These are phyloP conservation scores for Anagrus nilaparvatae DNA, from an alignment of 1,140 invertebrate genomes.

Conservation along the genomic window DNA sequence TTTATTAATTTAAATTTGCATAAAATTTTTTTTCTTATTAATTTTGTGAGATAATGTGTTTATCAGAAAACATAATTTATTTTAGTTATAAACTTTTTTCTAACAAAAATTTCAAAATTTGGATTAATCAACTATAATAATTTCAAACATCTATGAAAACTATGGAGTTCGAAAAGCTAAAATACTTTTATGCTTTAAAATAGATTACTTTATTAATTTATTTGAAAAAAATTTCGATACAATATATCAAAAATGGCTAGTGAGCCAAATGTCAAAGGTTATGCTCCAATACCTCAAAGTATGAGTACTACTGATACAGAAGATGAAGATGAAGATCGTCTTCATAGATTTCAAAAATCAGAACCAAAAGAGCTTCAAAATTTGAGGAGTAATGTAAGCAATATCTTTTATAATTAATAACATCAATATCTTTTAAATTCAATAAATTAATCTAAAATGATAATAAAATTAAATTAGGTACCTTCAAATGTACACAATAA, in stretches of 20 bases:
- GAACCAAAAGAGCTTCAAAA: not conserved
- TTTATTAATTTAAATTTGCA: too few species aligned
- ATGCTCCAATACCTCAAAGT: conserved; percentile 60
- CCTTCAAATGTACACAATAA: conserved; percentile 25
- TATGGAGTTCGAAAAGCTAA: too few species aligned
- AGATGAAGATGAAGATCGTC: conserved; percentile 45
- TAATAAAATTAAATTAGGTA: conserved; percentile 17
- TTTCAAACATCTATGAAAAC: too few species aligned
- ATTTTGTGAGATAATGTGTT: too few species aligned
- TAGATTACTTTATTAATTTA: too few species aligned
- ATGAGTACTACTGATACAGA: conserved; percentile 65
- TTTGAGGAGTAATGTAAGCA: conserved; percentile 15
- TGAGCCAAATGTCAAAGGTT: conserved; percentile 35
- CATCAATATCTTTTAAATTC: conserved; percentile 1
- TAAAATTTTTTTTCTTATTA: too few species aligned
- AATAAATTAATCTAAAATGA: conserved; percentile 1
- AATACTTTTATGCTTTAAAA: too few species aligned
- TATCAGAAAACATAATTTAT: too few species aligned
- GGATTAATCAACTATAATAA: too few species aligned
- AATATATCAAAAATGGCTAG: conserved; percentile 15
- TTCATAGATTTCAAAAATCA: conserved; percentile 7
- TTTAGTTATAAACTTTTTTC: too few species aligned
- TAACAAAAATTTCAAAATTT: too few species aligned
- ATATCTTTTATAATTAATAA: not conserved
- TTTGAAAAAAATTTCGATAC: too few species aligned